Percentiles rank a stretch among this genome's conserved stretches.
phyloP scores from a whole-genome alignment of 2,888 invertebrate species.

The Brachyopa scutellaris region DNA sequence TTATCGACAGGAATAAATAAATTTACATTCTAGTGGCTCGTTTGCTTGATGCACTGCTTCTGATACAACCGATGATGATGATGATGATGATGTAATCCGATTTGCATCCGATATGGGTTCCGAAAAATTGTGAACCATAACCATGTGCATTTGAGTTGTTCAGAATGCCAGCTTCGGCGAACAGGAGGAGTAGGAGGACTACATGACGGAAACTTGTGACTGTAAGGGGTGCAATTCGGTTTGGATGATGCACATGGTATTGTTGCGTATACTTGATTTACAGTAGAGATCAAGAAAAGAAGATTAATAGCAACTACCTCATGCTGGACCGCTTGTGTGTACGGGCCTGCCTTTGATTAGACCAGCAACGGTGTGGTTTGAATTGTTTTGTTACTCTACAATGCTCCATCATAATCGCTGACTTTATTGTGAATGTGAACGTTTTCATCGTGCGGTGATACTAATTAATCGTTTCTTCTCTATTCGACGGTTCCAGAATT shows the following conservation, averaged over 20 bases:
- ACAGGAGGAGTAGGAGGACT: too few relatives aligned
- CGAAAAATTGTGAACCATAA: constrained; percentile 18
- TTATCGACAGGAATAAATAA: not conserved
- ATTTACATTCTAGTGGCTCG: not conserved
- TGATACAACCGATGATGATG: constrained; percentile 3
- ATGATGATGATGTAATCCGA: constrained; percentile 54
- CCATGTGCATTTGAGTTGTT: not conserved
- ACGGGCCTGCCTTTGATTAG: too few relatives aligned
- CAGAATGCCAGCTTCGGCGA: too few relatives aligned
- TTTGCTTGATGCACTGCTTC: not conserved
- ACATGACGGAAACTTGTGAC: too few relatives aligned
- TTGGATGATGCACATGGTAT: constrained; percentile 1
- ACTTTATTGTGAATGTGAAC: too few relatives aligned
- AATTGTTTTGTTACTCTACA: too few relatives aligned
- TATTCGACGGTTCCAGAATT: too few relatives aligned
- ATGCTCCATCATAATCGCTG: too few relatives aligned
- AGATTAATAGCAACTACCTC: not conserved
- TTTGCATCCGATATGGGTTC: constrained; percentile 38
- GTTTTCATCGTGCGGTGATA: too few relatives aligned
- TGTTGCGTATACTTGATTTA: constrained; percentile 15
- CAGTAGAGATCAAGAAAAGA: constrained; percentile 11
- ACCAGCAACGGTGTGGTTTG: too few relatives aligned
- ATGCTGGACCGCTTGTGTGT: not conserved
- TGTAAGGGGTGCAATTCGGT: too few relatives aligned
- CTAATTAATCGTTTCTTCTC: too few relatives aligned